phyloP scores from a whole-genome alignment of 2,888 invertebrate genomes.

The Euplexia lucipara region DNA sequence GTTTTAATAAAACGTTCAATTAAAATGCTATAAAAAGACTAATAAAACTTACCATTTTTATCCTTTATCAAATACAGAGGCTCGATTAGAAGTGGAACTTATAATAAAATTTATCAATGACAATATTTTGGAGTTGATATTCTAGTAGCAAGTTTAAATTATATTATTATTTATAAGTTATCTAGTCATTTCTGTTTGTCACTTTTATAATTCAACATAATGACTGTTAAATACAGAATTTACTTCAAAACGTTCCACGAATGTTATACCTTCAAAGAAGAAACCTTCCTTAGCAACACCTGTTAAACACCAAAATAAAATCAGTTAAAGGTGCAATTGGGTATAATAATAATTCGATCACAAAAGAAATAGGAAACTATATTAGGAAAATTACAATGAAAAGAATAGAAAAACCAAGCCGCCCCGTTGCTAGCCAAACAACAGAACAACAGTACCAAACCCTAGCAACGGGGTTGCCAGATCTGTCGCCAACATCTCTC shows the following conservation, averaged over 20 bases:
- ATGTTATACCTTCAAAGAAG: slow-evolving; percentile 10
- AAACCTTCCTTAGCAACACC: slow-evolving; percentile 9
- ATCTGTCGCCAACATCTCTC: no score
- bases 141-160: slow-evolving; percentile 5
- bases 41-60: slow-evolving; percentile 30
- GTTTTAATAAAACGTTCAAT: slow-evolving; percentile 56
- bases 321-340: no score
- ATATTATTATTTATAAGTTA: not conserved
- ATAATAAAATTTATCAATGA: slow-evolving; percentile 17
- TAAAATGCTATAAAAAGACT: slow-evolving; percentile 54
- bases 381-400: no score
- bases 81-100: slow-evolving; percentile 18
- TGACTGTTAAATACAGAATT: not conserved
- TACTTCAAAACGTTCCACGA: not conserved
- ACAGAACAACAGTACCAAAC: no score
- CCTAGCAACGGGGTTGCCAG: no score
- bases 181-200: not conserved
- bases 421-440: no score
- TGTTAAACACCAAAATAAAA: no score
- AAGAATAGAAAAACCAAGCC: no score
- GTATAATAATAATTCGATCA: no score
- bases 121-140: not conserved
- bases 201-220: not conserved
- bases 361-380: no score
- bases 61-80: slow-evolving; percentile 40